Conservation (phyloP, 2,888 invertebrate species). For the Mimas tiliae region DNA sequence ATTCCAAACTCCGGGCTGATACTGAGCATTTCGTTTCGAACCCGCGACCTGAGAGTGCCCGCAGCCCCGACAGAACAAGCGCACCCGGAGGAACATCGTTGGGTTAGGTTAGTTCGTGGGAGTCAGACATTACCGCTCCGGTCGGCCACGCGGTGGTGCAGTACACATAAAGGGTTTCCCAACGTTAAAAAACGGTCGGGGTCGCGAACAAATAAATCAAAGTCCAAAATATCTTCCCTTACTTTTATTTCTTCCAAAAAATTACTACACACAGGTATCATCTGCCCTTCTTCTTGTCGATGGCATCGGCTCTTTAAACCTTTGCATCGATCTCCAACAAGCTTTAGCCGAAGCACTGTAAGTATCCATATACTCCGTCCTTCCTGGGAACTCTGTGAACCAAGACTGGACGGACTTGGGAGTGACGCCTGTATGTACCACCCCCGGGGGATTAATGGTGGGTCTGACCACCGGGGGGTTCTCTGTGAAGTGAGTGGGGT, state of each 20-base stretch:
- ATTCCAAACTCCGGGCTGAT: too few relatives aligned
- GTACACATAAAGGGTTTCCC: too few relatives aligned
- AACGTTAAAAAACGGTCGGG: too few relatives aligned
- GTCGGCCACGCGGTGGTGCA: too few relatives aligned
- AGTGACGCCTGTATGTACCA: conserved; percentile 65
- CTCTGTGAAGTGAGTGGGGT: conserved; percentile 84
- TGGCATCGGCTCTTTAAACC: conserved; percentile 86
- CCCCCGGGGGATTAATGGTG: conserved; percentile 79
- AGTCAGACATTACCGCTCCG: too few relatives aligned
- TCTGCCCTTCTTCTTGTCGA: conserved; percentile 85
- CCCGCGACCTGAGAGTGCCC: too few relatives aligned
- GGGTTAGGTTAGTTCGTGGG: too few relatives aligned
- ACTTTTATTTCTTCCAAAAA: conserved; percentile 42
- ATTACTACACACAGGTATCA: conserved; percentile 73
- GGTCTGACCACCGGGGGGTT: conserved; percentile 82
- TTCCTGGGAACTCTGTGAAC: conserved; percentile 83
- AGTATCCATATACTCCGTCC: conserved; percentile 86
- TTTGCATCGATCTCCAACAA: conserved; percentile 85
- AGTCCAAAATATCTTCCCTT: conserved; percentile 58
- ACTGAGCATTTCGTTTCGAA: too few relatives aligned
- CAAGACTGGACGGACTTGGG: conserved; percentile 81
- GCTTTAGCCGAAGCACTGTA: conserved; percentile 85
- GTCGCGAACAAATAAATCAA: conserved; percentile 31
- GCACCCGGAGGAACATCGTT: too few relatives aligned
- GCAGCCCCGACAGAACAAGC: too few relatives aligned